phyloP scores from a whole-genome alignment of 92 coral and sea anemone genomes.

The Metridium senile region DNA sequence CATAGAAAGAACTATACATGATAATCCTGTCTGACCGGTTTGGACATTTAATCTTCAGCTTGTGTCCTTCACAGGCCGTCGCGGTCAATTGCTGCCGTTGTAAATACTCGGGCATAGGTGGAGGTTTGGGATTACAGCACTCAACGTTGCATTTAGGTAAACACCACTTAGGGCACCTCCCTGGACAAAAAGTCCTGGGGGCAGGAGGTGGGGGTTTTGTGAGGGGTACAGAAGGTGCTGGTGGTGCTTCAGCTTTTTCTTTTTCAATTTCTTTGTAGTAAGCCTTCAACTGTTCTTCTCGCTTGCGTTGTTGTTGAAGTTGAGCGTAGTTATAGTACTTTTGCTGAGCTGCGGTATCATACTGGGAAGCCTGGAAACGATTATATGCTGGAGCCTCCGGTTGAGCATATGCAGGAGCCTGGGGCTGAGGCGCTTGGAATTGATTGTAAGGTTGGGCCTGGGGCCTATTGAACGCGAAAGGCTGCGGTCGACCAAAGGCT shows the following conservation, averaged over 20 bases:
- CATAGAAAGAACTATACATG: conserved; percentile 88
- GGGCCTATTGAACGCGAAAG: conserved; percentile 10
- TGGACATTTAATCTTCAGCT: conserved; percentile 72
- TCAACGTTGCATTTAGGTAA: conserved; percentile 56
- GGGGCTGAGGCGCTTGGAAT: conserved; percentile 5
- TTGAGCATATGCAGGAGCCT: conserved; percentile 2
- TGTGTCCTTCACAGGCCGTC: conserved; percentile 85
- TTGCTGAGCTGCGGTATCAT: neutral
- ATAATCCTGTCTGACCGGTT: conserved; percentile 86
- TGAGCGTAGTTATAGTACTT: conserved; percentile 7
- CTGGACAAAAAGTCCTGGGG: conserved; percentile 75
- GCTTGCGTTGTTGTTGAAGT: neutral
- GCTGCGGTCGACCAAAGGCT: conserved; percentile 10
- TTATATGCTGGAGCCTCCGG: conserved; percentile 19
- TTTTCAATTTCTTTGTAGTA: conserved; percentile 16
- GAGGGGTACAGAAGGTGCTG: conserved; percentile 13
- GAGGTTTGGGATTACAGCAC: conserved; percentile 82
- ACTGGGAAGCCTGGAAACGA: conserved; percentile 22
- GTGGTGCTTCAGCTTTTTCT: neutral
- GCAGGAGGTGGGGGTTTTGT: conserved; percentile 54
- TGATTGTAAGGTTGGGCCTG: neutral
- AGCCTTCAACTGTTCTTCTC: neutral
- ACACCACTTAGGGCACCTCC: conserved; percentile 66
- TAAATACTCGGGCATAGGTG: conserved; percentile 76
- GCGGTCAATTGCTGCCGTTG: conserved; percentile 63